phyloP scores from a whole-genome alignment of 2,888 invertebrate species.

The Cerastis leucographa region DNA sequence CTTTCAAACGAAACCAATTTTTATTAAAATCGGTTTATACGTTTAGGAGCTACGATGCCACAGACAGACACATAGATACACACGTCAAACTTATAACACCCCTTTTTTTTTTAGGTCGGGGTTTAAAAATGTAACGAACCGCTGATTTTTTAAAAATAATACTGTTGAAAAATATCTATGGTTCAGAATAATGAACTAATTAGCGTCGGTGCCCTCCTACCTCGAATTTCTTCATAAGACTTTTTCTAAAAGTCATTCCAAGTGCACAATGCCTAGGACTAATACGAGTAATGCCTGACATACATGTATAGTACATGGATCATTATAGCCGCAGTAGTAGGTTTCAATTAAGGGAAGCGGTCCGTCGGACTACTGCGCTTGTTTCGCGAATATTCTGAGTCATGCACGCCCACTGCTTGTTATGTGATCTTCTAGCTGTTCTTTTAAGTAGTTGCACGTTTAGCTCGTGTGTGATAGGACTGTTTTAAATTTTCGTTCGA shows the following conservation, averaged over 20 bases:
- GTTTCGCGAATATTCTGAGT: constrained; percentile 18
- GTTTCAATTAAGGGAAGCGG: constrained; percentile 50
- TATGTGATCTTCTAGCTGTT: neutral
- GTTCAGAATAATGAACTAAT: too few species aligned
- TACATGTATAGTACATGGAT: neutral
- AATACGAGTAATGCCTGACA: neutral
- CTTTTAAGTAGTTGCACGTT: neutral
- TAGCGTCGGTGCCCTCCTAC: too few species aligned
- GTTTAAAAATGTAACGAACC: too few species aligned
- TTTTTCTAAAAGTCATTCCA: neutral
- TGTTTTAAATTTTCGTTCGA: neutral
- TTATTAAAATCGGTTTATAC: too few species aligned
- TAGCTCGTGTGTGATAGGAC: neutral
- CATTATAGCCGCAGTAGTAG: constrained; percentile 24
- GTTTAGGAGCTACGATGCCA: too few species aligned
- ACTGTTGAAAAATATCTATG: too few species aligned
- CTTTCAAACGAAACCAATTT: too few species aligned
- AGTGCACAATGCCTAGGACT: constrained; percentile 16
- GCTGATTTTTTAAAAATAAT: too few species aligned
- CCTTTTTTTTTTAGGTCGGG: too few species aligned
- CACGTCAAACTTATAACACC: too few species aligned
- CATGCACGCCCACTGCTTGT: constrained; percentile 37
- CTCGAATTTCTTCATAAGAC: neutral
- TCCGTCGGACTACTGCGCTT: constrained; percentile 21
- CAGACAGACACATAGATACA: too few species aligned